These are phyloP conservation scores for Tetranychus cinnabarinus DNA, from an alignment of 1,140 invertebrate genomes.

Conservation along the genomic window DNA sequence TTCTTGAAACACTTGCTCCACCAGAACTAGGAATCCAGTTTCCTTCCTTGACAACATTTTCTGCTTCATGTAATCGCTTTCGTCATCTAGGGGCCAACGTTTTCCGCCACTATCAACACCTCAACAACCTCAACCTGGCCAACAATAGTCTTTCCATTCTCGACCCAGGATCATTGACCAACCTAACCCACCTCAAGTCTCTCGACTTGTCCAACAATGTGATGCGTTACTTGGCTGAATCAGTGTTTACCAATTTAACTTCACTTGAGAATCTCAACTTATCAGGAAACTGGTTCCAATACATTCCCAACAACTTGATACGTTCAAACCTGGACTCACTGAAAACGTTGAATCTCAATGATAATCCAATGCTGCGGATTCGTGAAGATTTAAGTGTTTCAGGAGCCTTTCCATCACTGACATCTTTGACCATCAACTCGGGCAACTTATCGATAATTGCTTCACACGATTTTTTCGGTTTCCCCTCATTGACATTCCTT, in stretches of 20 bases:
- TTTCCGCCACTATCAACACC: slow-evolving; percentile 10
- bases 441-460: slow-evolving; percentile 64
- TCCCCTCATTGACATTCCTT: slow-evolving; percentile 46
- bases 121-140: slow-evolving; percentile 28
- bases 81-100: slow-evolving; percentile 7
- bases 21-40: slow-evolving; percentile 20
- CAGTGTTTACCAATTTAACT: slow-evolving; percentile 39
- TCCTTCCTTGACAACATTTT: slow-evolving; percentile 34
- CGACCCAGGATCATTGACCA: slow-evolving; percentile 43
- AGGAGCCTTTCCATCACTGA: slow-evolving; percentile 36
- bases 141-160: slow-evolving; percentile 38
- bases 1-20: too few species aligned
- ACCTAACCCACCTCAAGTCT: slow-evolving; percentile 37
- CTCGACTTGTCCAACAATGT: slow-evolving; percentile 47
- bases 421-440: slow-evolving; percentile 50
- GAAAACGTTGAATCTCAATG: slow-evolving; percentile 48
- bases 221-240: slow-evolving; percentile 48
- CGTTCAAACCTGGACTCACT: slow-evolving; percentile 30
- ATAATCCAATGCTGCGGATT: slow-evolving; percentile 47
- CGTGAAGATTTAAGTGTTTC: slow-evolving; percentile 19
- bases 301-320: slow-evolving; percentile 47
- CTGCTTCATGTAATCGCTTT: slow-evolving; percentile 16
- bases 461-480: slow-evolving; percentile 64
- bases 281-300: slow-evolving; percentile 49
- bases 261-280: slow-evolving; percentile 44